phyloP scores from a whole-genome alignment of 2,113 vertebrate species.

The Ursus arctos region DNA sequence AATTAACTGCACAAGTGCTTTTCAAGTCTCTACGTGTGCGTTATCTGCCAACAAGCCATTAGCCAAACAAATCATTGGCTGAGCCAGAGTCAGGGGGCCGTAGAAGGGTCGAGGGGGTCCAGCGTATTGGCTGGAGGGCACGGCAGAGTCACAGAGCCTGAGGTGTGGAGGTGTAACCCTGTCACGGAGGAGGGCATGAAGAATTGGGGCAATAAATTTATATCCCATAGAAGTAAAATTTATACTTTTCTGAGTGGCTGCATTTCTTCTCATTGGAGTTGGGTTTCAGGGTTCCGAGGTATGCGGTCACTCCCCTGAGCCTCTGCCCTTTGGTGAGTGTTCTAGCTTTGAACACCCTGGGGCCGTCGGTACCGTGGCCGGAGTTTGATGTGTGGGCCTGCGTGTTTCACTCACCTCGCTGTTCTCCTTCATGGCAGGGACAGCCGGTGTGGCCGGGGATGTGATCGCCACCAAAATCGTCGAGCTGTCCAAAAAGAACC shows the following conservation, averaged over 20 bases:
- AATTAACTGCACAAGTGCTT: not conserved
- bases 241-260: not conserved
- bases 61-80: not conserved
- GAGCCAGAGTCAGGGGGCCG: not conserved
- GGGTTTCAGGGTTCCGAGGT: not conserved
- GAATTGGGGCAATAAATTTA: not conserved
- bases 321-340: not conserved
- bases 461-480: slow-evolving; percentile 95
- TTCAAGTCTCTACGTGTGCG: not conserved
- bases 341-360: not conserved
- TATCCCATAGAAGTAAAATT: not conserved
- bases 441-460: slow-evolving; percentile 91
- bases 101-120: accelerated
- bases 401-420: not conserved
- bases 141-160: not conserved
- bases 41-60: not conserved
- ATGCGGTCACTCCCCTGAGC: not conserved
- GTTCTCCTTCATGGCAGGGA: slow-evolving; percentile 84
- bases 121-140: not conserved
- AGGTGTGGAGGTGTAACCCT: not conserved
- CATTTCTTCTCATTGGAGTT: not conserved
- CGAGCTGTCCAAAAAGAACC: slow-evolving; percentile 95
- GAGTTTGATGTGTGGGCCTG: not conserved
- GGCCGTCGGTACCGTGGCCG: accelerated
- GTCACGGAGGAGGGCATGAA: not conserved